A percentile compares a stretch with the other conserved stretches of the same genome.
Evolutionary conservation across 1,140 invertebrate genomes (phyloP).

Genomic region (Drosophila equinoxialis): DNA sequence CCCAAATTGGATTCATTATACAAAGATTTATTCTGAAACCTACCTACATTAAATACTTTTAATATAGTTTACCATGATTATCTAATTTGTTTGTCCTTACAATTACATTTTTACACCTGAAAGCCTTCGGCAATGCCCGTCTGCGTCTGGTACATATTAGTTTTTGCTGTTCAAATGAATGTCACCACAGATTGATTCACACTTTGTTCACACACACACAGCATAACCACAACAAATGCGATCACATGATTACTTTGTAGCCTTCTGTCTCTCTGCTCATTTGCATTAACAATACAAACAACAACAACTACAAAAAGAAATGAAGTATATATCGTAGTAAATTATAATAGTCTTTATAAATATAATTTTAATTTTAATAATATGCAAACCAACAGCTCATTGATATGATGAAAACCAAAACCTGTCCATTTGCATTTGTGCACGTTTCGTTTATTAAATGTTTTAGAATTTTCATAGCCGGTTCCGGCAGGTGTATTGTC

Average conservation of each 20-base stretch:
- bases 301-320: not conserved
- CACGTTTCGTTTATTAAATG: slow-evolving; percentile 5
- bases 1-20: no score
- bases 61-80: not conserved
- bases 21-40: no score
- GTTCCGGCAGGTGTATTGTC: slow-evolving; percentile 30
- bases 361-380: slow-evolving; percentile 16
- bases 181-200: slow-evolving; percentile 41
- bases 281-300: slow-evolving; percentile 22
- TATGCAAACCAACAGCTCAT: slow-evolving; percentile 19
- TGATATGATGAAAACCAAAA: slow-evolving; percentile 27
- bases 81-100: slow-evolving; percentile 40
- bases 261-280: slow-evolving; percentile 21
- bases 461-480: slow-evolving; percentile 29
- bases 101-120: slow-evolving; percentile 21
- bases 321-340: slow-evolving; percentile 14
- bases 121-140: slow-evolving; percentile 21
- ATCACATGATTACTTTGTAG: slow-evolving; percentile 42
- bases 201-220: slow-evolving; percentile 21
- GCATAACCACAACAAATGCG: slow-evolving; percentile 20
- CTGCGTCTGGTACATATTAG: slow-evolving; percentile 19
- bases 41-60: not conserved
- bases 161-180: slow-evolving; percentile 14
- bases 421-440: slow-evolving; percentile 15
- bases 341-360: not conserved